phyloP scores from a whole-genome alignment of 2,113 vertebrate genomes.

The Amia ocellicauda region DNA sequence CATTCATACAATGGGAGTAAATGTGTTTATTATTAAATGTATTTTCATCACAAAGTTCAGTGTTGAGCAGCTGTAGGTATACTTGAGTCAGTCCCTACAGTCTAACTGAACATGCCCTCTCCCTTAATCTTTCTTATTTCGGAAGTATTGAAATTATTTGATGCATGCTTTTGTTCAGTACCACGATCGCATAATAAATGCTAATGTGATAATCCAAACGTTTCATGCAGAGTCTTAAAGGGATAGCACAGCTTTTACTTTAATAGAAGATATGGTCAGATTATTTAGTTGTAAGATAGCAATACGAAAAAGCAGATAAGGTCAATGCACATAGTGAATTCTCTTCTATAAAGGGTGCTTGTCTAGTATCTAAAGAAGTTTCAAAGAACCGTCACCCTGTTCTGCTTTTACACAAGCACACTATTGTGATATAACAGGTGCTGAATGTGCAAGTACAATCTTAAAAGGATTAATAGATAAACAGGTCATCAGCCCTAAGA shows the following conservation, averaged over 20 bases:
- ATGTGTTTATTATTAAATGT: neutral
- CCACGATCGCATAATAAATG: too few relatives aligned
- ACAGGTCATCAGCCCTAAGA: neutral
- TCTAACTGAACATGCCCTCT: neutral
- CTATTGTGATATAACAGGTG: neutral
- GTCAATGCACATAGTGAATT: too few relatives aligned
- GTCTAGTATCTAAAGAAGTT: too few relatives aligned
- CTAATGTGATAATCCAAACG: too few relatives aligned
- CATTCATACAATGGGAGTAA: neutral
- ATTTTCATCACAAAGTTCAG: neutral
- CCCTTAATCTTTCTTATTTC: conserved; percentile 20
- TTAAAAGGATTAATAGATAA: conserved; percentile 32
- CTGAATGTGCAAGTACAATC: conserved; percentile 5
- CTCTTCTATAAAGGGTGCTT: too few relatives aligned
- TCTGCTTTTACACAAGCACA: neutral
- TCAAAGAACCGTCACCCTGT: too few relatives aligned
- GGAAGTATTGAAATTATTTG: conserved; percentile 11
- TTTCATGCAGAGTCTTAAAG: too few relatives aligned
- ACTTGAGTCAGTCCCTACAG: conserved; percentile 1
- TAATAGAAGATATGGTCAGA: too few relatives aligned
- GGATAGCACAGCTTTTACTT: too few relatives aligned
- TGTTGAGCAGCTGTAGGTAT: neutral
- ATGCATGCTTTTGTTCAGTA: conserved; percentile 15
- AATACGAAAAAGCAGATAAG: too few relatives aligned
- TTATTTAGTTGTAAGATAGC: too few relatives aligned